Evolutionary conservation across 23 tunicate genomes (phyloP).

Genomic region (Diplosoma virens): DNA sequence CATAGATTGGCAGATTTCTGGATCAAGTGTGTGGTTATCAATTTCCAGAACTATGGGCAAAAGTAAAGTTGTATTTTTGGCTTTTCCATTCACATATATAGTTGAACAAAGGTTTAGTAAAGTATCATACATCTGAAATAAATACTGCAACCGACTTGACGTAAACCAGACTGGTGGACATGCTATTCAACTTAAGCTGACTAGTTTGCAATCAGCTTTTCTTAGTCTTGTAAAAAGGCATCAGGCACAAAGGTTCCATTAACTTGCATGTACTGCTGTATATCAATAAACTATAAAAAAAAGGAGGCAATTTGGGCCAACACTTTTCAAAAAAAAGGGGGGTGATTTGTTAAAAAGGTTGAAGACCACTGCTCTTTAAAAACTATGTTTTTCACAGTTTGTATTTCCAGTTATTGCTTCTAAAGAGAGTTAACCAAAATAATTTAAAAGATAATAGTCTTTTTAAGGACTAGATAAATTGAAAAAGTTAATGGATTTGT

Average conservation of each 20-base stretch:
- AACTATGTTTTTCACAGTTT: no score
- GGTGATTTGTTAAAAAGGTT: neutral
- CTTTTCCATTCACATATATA: neutral
- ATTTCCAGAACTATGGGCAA: neutral
- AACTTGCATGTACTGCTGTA: neutral
- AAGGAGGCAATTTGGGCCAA: neutral
- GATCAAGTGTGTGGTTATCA: neutral
- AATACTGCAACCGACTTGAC: neutral
- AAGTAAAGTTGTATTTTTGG: neutral
- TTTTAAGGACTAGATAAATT: no score
- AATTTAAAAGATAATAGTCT: no score
- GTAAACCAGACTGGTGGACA: conserved; percentile 2
- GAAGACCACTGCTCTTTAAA: conserved; percentile 12
- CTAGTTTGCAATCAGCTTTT: conserved; percentile 9
- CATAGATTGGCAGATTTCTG: neutral
- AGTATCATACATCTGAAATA: neutral
- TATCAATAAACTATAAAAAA: neutral
- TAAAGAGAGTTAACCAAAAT: no score
- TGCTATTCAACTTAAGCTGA: neutral
- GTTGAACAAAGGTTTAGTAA: neutral
- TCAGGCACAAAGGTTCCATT: neutral
- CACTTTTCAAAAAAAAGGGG: neutral
- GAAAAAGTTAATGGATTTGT: no score
- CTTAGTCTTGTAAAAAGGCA: neutral
- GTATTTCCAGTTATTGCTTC: no score